phyloP scores from a whole-genome alignment of 2,113 vertebrate genomes.

The Crotalus helleri region DNA sequence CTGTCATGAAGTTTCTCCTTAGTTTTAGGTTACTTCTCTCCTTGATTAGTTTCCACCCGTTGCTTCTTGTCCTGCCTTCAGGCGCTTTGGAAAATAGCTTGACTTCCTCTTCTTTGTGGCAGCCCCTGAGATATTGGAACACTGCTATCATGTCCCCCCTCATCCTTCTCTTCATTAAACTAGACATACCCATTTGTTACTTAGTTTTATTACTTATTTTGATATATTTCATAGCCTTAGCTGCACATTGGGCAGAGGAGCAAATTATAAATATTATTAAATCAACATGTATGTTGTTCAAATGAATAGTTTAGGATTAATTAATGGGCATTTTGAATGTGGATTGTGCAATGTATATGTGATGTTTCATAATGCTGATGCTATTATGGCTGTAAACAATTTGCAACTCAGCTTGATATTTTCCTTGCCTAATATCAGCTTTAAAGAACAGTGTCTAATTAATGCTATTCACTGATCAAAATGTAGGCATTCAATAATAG shows the following conservation, averaged over 20 bases:
- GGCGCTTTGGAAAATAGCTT: no score
- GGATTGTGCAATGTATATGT: not conserved
- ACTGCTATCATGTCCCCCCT: no score
- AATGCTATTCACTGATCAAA: not conserved
- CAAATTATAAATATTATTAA: not conserved
- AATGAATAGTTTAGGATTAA: not conserved
- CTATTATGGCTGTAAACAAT: not conserved
- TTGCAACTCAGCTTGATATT: not conserved
- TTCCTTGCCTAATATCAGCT: not conserved
- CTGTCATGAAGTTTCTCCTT: no score
- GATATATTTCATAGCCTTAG: not conserved
- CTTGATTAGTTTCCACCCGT: no score
- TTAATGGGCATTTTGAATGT: not conserved
- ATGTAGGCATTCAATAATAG: not conserved
- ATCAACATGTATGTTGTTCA: not conserved
- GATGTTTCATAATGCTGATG: not conserved
- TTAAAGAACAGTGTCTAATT: not conserved
- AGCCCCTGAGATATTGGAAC: no score
- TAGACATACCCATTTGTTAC: not conserved
- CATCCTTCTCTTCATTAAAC: no score
- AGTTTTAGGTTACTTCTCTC: no score
- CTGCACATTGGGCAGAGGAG: not conserved
- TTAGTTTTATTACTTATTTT: not conserved
- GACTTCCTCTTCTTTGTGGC: no score
- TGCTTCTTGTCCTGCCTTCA: no score